These are phyloP conservation scores for Andrena praecox DNA, from an alignment of 2,888 invertebrate species.

Conservation along the genomic window DNA sequence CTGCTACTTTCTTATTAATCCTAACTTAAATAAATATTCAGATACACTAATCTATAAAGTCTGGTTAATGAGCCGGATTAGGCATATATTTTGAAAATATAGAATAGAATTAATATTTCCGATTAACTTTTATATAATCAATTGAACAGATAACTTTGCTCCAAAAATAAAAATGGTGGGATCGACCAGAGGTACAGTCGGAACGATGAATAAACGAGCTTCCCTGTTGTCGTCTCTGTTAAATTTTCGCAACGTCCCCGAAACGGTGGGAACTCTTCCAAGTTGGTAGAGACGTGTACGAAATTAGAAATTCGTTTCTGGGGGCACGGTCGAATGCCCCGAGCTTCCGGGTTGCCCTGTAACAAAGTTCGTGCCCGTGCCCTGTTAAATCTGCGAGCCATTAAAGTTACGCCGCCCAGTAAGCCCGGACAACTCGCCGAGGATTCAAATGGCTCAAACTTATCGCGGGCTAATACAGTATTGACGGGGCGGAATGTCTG, in stretches of 20 bases:
- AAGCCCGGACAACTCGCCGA: slow-evolving; percentile 54
- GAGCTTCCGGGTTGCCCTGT: slow-evolving; percentile 57
- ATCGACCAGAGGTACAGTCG: slow-evolving; percentile 8
- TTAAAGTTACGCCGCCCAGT: slow-evolving; percentile 65
- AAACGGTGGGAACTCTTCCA: slow-evolving; percentile 40
- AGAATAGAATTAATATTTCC: too few relatives aligned
- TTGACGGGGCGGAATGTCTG: slow-evolving; percentile 56
- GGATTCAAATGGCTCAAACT: slow-evolving; percentile 69
- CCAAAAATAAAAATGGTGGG: neutral
- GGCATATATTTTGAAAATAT: too few relatives aligned
- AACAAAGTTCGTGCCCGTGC: slow-evolving; percentile 58
- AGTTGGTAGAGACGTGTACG: slow-evolving; percentile 60
- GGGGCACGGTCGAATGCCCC: slow-evolving; percentile 32
- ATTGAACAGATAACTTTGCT: too few relatives aligned
- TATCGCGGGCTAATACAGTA: slow-evolving; percentile 66
- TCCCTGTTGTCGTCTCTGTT: slow-evolving; percentile 2
- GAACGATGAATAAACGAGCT: slow-evolving; percentile 1
- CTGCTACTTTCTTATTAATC: too few relatives aligned
- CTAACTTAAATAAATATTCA: too few relatives aligned
- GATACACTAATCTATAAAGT: too few relatives aligned
- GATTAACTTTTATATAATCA: too few relatives aligned
- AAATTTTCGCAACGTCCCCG: slow-evolving; percentile 32
- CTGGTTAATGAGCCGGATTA: too few relatives aligned
- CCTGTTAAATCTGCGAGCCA: slow-evolving; percentile 68
- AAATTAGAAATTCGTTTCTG: slow-evolving; percentile 63